These are phyloP conservation scores for Brachyrhaphis roseni DNA, from an alignment of 2,797 vertebrate species.

Conservation along the genomic window DNA sequence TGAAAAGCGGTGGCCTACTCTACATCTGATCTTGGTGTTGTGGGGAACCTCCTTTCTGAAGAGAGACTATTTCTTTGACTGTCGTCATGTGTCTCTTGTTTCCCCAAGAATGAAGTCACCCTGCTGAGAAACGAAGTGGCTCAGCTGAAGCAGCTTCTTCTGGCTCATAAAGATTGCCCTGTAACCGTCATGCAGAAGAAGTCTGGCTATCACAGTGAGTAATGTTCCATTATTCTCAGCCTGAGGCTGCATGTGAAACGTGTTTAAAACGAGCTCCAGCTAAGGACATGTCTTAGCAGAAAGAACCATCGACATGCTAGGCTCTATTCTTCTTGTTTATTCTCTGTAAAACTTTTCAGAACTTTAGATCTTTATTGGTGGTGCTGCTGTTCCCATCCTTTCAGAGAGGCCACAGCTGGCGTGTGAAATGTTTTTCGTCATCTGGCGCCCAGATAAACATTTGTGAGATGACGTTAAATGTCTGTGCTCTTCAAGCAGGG, in stretches of 20 bases:
- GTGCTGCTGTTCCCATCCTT: constrained; percentile 37
- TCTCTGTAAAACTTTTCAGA: constrained; percentile 43
- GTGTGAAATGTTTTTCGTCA: constrained; percentile 23
- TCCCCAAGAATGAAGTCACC: constrained; percentile 95
- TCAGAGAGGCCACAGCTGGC: constrained; percentile 65
- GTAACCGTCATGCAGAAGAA: constrained; percentile 99
- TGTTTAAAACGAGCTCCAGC: constrained; percentile 76
- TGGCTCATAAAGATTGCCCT: constrained; percentile 99
- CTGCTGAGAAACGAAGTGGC: constrained; percentile 99
- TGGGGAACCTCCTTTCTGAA: background rate
- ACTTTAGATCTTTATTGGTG: constrained; percentile 52
- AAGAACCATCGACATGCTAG: constrained; percentile 54
- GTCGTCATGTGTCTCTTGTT: constrained; percentile 73
- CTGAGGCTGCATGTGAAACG: constrained; percentile 82
- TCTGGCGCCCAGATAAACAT: constrained; percentile 43
- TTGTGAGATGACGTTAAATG: constrained; percentile 38
- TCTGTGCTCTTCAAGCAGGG: constrained; percentile 12
- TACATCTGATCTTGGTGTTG: background rate
- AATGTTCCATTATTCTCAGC: constrained; percentile 91
- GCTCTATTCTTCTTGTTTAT: constrained; percentile 6
- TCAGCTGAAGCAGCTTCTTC: constrained; percentile 99
- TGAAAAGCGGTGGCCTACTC: background rate
- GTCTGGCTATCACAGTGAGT: constrained; percentile 99
- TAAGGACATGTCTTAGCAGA: constrained; percentile 59
- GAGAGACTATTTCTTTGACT: constrained; percentile 48